Base-by-base conservation (phyloP, 2,113 vertebrate species). In the Seriola rivoliana region DNA sequence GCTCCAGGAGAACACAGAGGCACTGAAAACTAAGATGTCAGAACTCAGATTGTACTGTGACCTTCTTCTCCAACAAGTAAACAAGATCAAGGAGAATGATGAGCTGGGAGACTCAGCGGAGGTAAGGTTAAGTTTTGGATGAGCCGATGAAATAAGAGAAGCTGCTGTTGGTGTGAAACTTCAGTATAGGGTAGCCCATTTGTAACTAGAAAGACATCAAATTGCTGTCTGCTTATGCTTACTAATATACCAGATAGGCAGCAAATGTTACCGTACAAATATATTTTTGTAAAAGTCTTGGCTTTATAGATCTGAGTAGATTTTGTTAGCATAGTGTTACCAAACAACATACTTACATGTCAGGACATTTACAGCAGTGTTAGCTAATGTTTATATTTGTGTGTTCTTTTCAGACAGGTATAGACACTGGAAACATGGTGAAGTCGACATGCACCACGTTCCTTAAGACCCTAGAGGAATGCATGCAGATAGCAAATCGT, bases 41-140 rank as follows among this genome's bases (percentile, higher is more conserved):
- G 98, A 99, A 92, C 95, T 99, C 78, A 94, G 98, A 89, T 93
- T 99, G 62, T 99, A 99, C 95, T 99, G 98, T 94, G 97, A 99
- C 95, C 97, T 99, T 80, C 97, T 99, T 72, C 97, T 99, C 80
- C 97, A 98, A 86, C 98, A 99, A 96, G 97, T 99, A 78, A 96
- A 96, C 93, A 99, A 96, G 94, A 97, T 98, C 85, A 93, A 95
- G 88, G 92, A 95, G 23, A 89, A 72, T 46, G 86, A 83, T 77
- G 94, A 94, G 82, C 89, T 64, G 4, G 91, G 60, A 34, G 89
- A 89, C 67, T 60, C 81, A 0, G 73, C 38, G 17, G 93, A 93
- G 90, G 95, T 95, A 82, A 89, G 82, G 55, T 34, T 66, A 32
- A 70, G 4, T 34, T 82, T 73, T 68, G 50, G 76, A 71, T 87